Conservation (phyloP, 1,140 invertebrate genomes). For the Ooceraea biroi region DNA sequence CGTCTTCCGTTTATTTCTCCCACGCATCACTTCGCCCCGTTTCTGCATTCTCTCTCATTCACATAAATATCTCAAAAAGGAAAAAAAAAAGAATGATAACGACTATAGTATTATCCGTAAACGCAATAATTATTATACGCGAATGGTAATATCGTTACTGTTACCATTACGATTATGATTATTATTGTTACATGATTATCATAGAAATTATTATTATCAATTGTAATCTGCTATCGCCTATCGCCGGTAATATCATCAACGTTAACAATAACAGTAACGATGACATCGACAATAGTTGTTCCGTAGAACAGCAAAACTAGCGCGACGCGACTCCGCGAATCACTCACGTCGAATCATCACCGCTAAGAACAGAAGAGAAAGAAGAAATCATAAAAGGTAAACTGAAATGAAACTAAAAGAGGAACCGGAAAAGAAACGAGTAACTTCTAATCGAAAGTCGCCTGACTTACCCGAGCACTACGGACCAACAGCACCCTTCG, state of each 20-base stretch:
- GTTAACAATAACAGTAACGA: conserved; percentile 68
- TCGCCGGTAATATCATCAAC: conserved; percentile 62
- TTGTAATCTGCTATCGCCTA: conserved; percentile 21
- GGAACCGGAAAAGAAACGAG: conserved; percentile 18
- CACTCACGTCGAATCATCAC: conserved; percentile 3
- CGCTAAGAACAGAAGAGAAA: conserved; percentile 12
- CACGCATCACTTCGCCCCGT: conserved; percentile 21
- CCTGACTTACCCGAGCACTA: conserved; percentile 7
- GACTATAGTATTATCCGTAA: conserved; percentile 46
- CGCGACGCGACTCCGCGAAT: conserved; percentile 30
- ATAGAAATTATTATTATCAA: conserved; percentile 40
- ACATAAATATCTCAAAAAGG: conserved; percentile 70
- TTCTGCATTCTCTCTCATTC: conserved; percentile 49
- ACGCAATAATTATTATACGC: conserved; percentile 45
- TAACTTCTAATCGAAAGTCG: conserved; percentile 24
- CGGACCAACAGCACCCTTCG: conserved; percentile 63
- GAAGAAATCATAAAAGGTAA: conserved; percentile 4
- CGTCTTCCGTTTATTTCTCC: not conserved
- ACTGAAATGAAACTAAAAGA: conserved; percentile 11
- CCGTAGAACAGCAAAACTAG: conserved; percentile 53
- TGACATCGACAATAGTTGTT: conserved; percentile 56
- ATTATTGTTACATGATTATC: conserved; percentile 41
- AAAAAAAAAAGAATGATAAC: conserved; percentile 67
- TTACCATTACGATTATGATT: conserved; percentile 62
- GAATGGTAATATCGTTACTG: conserved; percentile 71